Base-by-base conservation (phyloP, 2,888 invertebrate genomes). In the Pristionchus arcanus region DNA sequence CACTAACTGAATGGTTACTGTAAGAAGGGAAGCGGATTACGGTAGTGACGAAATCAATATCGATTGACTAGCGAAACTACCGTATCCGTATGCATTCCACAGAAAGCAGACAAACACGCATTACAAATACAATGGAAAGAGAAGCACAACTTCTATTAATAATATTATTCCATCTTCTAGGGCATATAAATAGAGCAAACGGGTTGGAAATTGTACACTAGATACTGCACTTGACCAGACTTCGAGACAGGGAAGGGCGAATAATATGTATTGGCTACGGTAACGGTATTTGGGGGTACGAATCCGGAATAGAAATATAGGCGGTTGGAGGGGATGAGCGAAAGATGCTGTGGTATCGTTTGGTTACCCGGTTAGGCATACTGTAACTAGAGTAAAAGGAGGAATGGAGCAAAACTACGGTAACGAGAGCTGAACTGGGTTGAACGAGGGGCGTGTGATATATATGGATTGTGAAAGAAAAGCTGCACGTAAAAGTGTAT, bases 331-430 rank as follows among this genome's bases (percentile, higher is more conserved):
- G 31, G 16, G 25, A 77, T 42, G 77, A 31, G 77, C 42, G 81
- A 81, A 81, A 81, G 81, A 81, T 81, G 81, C 81, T 21, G 63
- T 63, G 63, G 63, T 9, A 81, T 42, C 81, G 34, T n/a, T 49
- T 42, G 81, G 81, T 49, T 81, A 81, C 81, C 81, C 81, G 81
- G 81, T 34, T n/a, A 81, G 81, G 81, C 81, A 34, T 53, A 81
- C 81, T 81, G 81, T 81, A 81, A 81, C 81, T 81, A 81, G 81
- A 63, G 25, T 59, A 59, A 25, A 59, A 49, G 9, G 21, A 81
- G 81, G 81, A 81, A 81, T 81, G 81, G 49, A 53, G 28, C 25
- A n/a, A 81, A n/a, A n/a, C 81, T 81, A 81, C 81, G 81, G 81
- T 81, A 81, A 49, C 81, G 28, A 63, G 42, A 49, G 42, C 42